These are phyloP conservation scores for Campopleginae sp. DNA, from an alignment of 2,888 invertebrate genomes.

Conservation along the genomic window DNA sequence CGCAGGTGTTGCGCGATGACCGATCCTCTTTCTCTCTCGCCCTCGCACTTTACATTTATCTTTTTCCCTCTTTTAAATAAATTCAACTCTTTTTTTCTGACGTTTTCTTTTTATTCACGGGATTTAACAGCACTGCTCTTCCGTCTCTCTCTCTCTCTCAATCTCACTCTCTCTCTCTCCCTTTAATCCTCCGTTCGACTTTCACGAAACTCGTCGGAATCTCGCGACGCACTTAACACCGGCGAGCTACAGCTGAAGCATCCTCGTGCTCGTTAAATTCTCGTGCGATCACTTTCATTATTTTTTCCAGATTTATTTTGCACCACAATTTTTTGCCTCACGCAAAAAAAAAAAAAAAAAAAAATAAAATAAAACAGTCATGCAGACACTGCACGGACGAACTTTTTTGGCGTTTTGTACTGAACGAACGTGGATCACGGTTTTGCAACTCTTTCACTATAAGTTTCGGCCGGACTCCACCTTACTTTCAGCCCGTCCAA, in stretches of 20 bases:
- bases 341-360: constrained; percentile 17
- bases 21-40: constrained; percentile 52
- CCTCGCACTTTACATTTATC: constrained; percentile 25
- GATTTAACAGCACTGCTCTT: constrained; percentile 40
- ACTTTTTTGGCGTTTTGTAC: constrained; percentile 12
- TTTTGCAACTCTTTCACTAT: constrained; percentile 31
- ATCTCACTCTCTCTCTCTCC: constrained; percentile 24
- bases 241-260: constrained; percentile 60
- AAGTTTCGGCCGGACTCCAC: constrained; percentile 31
- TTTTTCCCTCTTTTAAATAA: constrained; percentile 31
- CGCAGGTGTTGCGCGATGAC: constrained; percentile 75
- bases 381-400: constrained; percentile 30
- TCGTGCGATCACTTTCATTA: not conserved
- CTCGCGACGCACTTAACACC: constrained; percentile 60
- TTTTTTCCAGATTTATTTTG: constrained; percentile 19
- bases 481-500: constrained; percentile 28
- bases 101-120: constrained; percentile 18
- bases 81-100: constrained; percentile 53
- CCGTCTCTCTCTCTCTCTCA: constrained; percentile 27
- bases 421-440: constrained; percentile 26
- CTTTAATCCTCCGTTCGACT: constrained; percentile 40
- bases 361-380: constrained; percentile 20
- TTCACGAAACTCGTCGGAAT: constrained; percentile 63
- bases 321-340: constrained; percentile 39
- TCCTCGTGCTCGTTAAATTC: constrained; percentile 50